Base-by-base conservation (phyloP, 2,797 vertebrate genomes). In the Poecilia picta region DNA sequence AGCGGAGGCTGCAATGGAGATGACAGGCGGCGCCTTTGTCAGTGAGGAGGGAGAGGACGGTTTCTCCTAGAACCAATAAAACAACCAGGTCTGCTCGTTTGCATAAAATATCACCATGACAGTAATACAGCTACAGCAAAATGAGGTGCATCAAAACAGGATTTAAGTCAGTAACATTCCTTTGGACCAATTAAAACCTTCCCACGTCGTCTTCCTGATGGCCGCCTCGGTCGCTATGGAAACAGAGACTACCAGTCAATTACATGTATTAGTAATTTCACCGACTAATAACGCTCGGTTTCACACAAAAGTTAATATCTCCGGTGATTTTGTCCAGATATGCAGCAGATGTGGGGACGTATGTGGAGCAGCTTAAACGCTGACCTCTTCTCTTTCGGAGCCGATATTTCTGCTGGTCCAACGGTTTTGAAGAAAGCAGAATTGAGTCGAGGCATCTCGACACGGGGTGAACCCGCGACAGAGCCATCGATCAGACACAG, bases 1-100 rank as follows among this genome's bases (percentile, higher is more conserved):
- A 68, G 79, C 70, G 74, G 75, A 72, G 78, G 49, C 71, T 81
- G 83, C 78, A 45, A 62, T 68, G 59, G 74, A 81, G 73, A 59
- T 47, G 73, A 51, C 77, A 73, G 68, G 64, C 20, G 57, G 72
- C 78, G 55, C 43, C 8, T 33, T 81, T 66, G 74, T 68, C 47
- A 72, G 33, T 20, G 74, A 80, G 76, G 57, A 80, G 46, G 76
- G 57, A 80, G 43, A 73, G 76, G 74, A 75, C 70, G 59, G 41
- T 3, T 71, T 45, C 41, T 71, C 18, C 68, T 28, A 28, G 25
- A 20, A 6, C 11, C 13, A n/a, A 70, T 46, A 23, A 71, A 45
- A 46, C 39, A 8, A 71, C 41, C 28, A 46, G 41, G 41, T 71
- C 43, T 28, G 23, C 28, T 45, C 1, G 15, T 41, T 46, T 45